Percentiles rank a stretch among this genome's conserved stretches.
These are phyloP conservation scores for Atethmia centrago DNA, from an alignment of 2,888 invertebrate genomes.

Conservation along the genomic window DNA sequence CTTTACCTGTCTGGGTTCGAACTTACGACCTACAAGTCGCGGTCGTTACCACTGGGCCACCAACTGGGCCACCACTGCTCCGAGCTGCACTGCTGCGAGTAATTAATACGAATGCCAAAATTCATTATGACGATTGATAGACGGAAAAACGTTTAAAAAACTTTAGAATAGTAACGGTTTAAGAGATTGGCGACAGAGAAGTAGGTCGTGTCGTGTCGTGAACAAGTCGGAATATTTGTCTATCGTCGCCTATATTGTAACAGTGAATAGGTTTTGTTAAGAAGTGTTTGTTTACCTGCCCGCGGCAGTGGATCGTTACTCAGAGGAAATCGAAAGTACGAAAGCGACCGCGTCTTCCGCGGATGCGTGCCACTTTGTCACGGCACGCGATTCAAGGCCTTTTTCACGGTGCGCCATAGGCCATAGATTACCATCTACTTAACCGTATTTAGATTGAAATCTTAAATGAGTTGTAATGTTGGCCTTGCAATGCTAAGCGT, in stretches of 20 bases:
- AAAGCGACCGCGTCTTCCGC: conserved; percentile 73
- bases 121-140: conserved; percentile 41
- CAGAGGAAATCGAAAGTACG: conserved; percentile 80
- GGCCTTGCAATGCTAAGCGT: conserved; percentile 27
- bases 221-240: conserved; percentile 53
- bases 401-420: conserved; percentile 45
- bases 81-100: no score
- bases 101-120: conserved; percentile 51
- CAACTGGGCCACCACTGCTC: no score
- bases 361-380: conserved; percentile 68
- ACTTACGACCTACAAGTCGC: no score
- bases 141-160: conserved; percentile 48
- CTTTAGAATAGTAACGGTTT: conserved; percentile 51
- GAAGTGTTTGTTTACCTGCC: conserved; percentile 62
- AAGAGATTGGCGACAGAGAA: conserved; percentile 57
- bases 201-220: conserved; percentile 52
- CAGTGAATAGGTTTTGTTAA: conserved; percentile 61
- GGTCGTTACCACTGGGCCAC: no score
- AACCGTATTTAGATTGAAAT: conserved; percentile 49
- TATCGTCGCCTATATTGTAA: conserved; percentile 53
- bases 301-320: conserved; percentile 62
- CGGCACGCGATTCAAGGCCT: conserved; percentile 65
- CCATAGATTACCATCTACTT: conserved; percentile 46
- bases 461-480: conserved; percentile 29
- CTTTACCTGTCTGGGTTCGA: no score